phyloP scores from a whole-genome alignment of 2,113 vertebrate species.

The Ammodytes marinus region DNA sequence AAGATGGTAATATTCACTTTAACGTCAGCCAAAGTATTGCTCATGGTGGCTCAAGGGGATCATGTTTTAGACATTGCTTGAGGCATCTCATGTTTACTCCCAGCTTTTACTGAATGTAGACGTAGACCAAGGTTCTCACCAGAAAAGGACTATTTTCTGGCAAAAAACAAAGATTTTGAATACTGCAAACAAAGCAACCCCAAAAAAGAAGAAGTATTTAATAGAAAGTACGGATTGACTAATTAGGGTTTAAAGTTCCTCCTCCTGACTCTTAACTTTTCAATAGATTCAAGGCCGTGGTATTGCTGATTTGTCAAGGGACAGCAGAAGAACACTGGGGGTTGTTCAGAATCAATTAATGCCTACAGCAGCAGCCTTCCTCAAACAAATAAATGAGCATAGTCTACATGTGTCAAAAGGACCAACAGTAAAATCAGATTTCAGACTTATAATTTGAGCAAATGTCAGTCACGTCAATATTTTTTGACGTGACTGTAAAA shows the following conservation, averaged over 20 bases:
- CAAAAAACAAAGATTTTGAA: slow-evolving; percentile 32
- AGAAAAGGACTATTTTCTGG: slow-evolving; percentile 49
- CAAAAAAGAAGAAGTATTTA: neutral
- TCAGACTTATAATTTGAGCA: neutral
- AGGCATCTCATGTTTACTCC: slow-evolving; percentile 50
- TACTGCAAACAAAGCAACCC: slow-evolving; percentile 4
- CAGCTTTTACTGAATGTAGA: slow-evolving; percentile 40
- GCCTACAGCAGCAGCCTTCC: neutral
- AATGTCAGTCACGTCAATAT: neutral
- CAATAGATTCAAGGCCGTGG: slow-evolving; percentile 39
- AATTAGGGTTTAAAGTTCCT: slow-evolving; percentile 31
- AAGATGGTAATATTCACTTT: slow-evolving; percentile 4
- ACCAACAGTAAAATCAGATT: neutral
- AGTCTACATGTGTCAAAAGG: neutral
- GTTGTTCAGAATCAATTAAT: slow-evolving; percentile 28
- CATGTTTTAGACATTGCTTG: slow-evolving; percentile 7
- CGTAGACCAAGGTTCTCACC: slow-evolving; percentile 28
- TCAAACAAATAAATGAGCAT: slow-evolving; percentile 24
- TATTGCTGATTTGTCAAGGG: slow-evolving; percentile 38
- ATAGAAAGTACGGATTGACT: slow-evolving; percentile 26
- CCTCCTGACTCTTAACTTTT: slow-evolving; percentile 40
- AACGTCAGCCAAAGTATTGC: slow-evolving; percentile 6
- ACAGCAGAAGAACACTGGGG: slow-evolving; percentile 21
- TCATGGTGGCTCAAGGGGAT: slow-evolving; percentile 20
- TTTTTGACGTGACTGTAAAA: neutral